Conservation (phyloP, 2,113 vertebrate genomes). For the Crocuta crocuta region DNA sequence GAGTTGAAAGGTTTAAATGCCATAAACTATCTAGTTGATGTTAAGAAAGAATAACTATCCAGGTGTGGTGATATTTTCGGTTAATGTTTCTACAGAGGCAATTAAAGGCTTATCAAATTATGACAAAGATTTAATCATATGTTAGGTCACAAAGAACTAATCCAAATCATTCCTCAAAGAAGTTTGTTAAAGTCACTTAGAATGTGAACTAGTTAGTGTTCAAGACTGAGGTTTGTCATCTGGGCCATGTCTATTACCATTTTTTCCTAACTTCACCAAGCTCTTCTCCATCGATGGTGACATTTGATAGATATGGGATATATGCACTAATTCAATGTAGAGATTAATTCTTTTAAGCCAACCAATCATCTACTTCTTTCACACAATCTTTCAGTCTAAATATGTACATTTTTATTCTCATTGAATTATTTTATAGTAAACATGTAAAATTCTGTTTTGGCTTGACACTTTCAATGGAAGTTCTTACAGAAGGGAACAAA, state of each 20-base stretch:
- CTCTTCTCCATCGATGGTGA: not conserved
- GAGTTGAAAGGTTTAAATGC: slow-evolving; percentile 56
- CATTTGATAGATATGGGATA: not conserved
- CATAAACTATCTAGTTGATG: slow-evolving; percentile 20
- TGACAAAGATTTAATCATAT: slow-evolving; percentile 66
- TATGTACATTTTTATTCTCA: not conserved
- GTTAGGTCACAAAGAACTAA: slow-evolving; percentile 52
- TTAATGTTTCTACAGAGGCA: slow-evolving; percentile 60
- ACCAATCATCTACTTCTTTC: not conserved
- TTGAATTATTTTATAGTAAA: not conserved
- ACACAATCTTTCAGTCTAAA: not conserved
- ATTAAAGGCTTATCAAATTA: slow-evolving; percentile 59
- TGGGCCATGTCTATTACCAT: not conserved
- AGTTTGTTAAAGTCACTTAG: slow-evolving; percentile 49
- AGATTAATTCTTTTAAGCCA: not conserved
- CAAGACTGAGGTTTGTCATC: not conserved
- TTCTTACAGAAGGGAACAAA: not conserved
- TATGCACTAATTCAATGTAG: not conserved
- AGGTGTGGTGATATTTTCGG: slow-evolving; percentile 72
- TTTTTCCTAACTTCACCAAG: not conserved
- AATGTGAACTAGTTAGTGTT: not conserved
- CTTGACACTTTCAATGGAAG: not conserved
- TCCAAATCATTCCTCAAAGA: slow-evolving; percentile 46
- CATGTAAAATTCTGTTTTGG: not conserved
- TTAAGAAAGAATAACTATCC: slow-evolving; percentile 55